These are phyloP conservation scores for Trachythela sp. DNA, from an alignment of 64 coral and sea anemone genomes.

Conservation along the genomic window DNA sequence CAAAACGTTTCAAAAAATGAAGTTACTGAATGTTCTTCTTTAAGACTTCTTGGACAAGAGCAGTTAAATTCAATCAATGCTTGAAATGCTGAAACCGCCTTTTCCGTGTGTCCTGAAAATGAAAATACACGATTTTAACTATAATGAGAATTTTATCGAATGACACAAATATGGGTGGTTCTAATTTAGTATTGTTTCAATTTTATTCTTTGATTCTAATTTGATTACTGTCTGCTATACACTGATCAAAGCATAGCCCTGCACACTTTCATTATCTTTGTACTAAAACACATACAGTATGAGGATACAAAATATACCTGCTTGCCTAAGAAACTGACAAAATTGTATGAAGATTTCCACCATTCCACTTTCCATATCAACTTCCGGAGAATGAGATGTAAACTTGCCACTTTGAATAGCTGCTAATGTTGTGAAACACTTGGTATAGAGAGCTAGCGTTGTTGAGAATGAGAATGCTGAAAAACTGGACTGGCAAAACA, in stretches of 20 bases:
- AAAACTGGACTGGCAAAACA: conserved; percentile 77
- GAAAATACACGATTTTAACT: background rate
- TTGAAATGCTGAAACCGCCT: conserved; percentile 76
- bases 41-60: conserved; percentile 61
- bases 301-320: conserved; percentile 55
- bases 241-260: no score
- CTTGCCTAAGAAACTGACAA: conserved; percentile 82
- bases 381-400: conserved; percentile 66
- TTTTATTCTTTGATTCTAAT: no score
- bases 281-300: background rate
- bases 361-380: conserved; percentile 65
- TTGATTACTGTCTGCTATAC: no score
- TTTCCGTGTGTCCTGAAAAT: conserved; percentile 79
- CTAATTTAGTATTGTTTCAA: no score
- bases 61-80: conserved; percentile 77
- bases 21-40: conserved; percentile 39
- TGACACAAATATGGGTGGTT: no score
- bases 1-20: conserved; percentile 91
- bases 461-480: conserved; percentile 74
- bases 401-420: conserved; percentile 82
- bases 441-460: conserved; percentile 52
- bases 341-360: conserved; percentile 70
- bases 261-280: no score
- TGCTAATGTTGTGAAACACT: conserved; percentile 78
- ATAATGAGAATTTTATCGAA: no score